Evolutionary conservation across 2,113 vertebrate species (phyloP), one percentile per base, ranked within the genome.

Genomic region (Paralichthys olivaceus): DNA sequence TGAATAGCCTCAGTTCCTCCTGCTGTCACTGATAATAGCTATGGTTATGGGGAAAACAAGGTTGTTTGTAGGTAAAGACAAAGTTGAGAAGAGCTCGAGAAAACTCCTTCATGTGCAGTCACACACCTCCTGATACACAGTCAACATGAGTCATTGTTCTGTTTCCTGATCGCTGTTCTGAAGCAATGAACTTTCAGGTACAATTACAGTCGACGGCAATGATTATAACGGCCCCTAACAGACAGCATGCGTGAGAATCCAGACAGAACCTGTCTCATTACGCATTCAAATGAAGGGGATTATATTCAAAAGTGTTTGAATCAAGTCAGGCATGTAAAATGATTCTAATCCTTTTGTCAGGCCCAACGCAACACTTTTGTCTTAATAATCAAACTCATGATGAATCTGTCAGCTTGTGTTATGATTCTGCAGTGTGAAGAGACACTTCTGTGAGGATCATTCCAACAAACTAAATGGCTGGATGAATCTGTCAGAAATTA

Each of bases 281-380:
- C 54, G 23, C 79, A 90, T 92, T 91, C 74, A 90, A 89, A 91
- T 91, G 71, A 82, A 28, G 75, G 47, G 69, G 88, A 89, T 90
- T 82, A 85, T 79, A 84, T 90, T 79, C 80, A 84, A 69, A 80
- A 75, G 54, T 2, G 14, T 77, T 53, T 63, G 71, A 81, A 72
- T 77, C 67, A 83, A 83, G 81, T 53, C 85, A 89, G 83, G 82
- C 85, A 86, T 89, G 80, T 76, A 77, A 83, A 87, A 82, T 58
- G 53, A 5, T 62, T 81, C 82, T 90, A 87, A 91, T 92, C 85
- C 86, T 81, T 84, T 72, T 70, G 72, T 86, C 77, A 90, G 90
- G 87, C 87, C 82, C 81, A 76, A 86, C 19, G 55, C 75, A 65
- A 58, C 63, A 69, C 84, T 74, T 83, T 83, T 73, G 79, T 80